Evolutionary conservation across 1,140 invertebrate species (phyloP), one percentile per base, ranked within the genome.

Genomic region (Euura lappo): DNA sequence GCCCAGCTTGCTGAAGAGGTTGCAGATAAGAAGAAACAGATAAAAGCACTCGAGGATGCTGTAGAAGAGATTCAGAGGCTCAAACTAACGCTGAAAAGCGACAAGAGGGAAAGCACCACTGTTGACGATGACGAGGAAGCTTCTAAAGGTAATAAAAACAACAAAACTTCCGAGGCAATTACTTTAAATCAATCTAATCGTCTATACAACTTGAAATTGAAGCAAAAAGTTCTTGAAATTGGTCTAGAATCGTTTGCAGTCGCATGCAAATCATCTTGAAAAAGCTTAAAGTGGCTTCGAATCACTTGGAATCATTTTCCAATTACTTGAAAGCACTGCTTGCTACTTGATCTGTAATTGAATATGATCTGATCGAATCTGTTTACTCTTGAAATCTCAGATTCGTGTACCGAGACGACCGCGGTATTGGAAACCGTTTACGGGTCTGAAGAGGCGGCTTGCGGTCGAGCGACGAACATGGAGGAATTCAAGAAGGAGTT

Each of bases 401-500:
- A 28, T 28, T 28, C 28, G 28, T 28, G 28, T 28, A 28, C 28
- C 28, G 74, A 72, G 71, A 70, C 72, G 44, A 75, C 70, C 70
- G 73, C 66, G 2, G 75, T n/a, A 11, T 60, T 60, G 51, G 51
- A 60, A 60, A 60, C 10, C 6, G 8, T n/a, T 60, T 60, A 60
- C 51, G 51, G 13, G 6, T 3, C 51, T 8, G 66, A 68, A 28
- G 66, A 68, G 10, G 28, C 28, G 3, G 44, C 66, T 10, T 42
- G 66, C 10, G 42, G 44, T 6, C 75, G 46, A 47, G 45, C 74
- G 1, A 69, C 13, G 8, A 75, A 77, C 42, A 74, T 77, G 64
- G 87, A 87, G 8, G 85, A 87, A 45, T 88, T 88, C 70, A 88
- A 82, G 72, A 86, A 85, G 46, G 87, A 88, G 69, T 69, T 88